Conservation (phyloP, 1,140 invertebrate genomes). For the Thaumetopoea pityocampa region DNA sequence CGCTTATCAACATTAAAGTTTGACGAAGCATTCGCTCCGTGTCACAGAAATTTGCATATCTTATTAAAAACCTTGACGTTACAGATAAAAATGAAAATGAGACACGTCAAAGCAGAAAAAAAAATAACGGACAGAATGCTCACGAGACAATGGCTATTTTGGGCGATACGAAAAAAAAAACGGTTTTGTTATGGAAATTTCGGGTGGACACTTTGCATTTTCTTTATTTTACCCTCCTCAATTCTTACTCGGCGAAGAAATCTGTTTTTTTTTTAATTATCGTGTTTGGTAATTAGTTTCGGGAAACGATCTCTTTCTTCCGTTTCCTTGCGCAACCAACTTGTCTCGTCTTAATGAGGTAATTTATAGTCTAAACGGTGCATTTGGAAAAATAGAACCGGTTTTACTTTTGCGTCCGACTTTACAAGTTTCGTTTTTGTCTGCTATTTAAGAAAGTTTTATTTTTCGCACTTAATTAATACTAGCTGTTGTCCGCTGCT, state of each 20-base stretch:
- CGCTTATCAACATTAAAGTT: slow-evolving; percentile 29
- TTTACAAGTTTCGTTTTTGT: not conserved
- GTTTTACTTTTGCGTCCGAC: slow-evolving; percentile 4
- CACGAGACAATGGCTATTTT: slow-evolving; percentile 68
- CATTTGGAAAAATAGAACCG: slow-evolving; percentile 4
- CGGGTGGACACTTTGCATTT: slow-evolving; percentile 70
- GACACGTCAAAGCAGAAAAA: slow-evolving; percentile 64
- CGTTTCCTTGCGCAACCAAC: slow-evolving; percentile 51
- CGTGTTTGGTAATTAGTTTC: slow-evolving; percentile 74
- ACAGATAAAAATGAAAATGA: slow-evolving; percentile 69
- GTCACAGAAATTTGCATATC: slow-evolving; percentile 61
- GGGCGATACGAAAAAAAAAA: slow-evolving; percentile 63
- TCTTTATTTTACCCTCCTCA: slow-evolving; percentile 52
- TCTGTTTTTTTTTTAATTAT: slow-evolving; percentile 75
- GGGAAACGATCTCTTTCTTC: slow-evolving; percentile 63
- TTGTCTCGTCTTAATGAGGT: slow-evolving; percentile 67
- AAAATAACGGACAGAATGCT: slow-evolving; percentile 48
- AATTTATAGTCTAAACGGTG: slow-evolving; percentile 61
- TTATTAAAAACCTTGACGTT: slow-evolving; percentile 68
- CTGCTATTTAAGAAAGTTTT: too few relatives aligned
- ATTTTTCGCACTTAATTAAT: too few relatives aligned
- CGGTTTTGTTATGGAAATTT: slow-evolving; percentile 72
- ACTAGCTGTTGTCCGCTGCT: too few relatives aligned
- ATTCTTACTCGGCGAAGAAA: slow-evolving; percentile 46
- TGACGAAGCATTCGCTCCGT: slow-evolving; percentile 31